Conservation (phyloP, 2,113 vertebrate genomes). For the Microtus ochrogaster region DNA sequence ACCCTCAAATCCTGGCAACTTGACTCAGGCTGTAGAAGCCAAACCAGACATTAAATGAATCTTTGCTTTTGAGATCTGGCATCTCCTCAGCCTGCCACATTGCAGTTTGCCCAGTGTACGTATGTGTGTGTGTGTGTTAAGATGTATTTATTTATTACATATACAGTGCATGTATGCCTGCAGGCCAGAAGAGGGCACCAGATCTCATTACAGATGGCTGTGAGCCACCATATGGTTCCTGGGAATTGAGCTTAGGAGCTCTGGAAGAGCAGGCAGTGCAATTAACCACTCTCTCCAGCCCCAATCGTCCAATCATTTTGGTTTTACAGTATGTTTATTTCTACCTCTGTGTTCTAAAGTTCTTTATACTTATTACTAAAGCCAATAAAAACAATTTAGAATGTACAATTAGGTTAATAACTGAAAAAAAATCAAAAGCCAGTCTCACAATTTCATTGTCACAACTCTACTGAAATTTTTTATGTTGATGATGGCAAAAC, state of each 20-base stretch:
- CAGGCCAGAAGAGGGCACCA: too few relatives aligned
- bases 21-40: background rate
- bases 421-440: slow-evolving; percentile 20
- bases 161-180: too few relatives aligned
- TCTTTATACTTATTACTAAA: background rate
- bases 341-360: background rate
- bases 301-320: background rate
- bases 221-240: too few relatives aligned
- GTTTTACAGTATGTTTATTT: background rate
- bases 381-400: slow-evolving; percentile 21
- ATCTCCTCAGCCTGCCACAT: background rate
- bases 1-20: background rate
- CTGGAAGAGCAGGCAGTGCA: too few relatives aligned
- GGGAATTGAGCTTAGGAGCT: too few relatives aligned
- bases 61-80: slow-evolving; percentile 1
- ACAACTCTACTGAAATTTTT: background rate
- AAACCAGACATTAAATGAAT: background rate
- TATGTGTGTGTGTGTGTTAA: background rate
- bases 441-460: slow-evolving; percentile 21
- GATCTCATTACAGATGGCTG: too few relatives aligned
- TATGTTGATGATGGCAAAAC: background rate
- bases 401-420: background rate
- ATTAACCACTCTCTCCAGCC: too few relatives aligned
- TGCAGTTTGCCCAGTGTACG: background rate
- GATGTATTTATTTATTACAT: too few relatives aligned